phyloP scores from a whole-genome alignment of 2,113 vertebrate species.

The Neoarius graeffei region DNA sequence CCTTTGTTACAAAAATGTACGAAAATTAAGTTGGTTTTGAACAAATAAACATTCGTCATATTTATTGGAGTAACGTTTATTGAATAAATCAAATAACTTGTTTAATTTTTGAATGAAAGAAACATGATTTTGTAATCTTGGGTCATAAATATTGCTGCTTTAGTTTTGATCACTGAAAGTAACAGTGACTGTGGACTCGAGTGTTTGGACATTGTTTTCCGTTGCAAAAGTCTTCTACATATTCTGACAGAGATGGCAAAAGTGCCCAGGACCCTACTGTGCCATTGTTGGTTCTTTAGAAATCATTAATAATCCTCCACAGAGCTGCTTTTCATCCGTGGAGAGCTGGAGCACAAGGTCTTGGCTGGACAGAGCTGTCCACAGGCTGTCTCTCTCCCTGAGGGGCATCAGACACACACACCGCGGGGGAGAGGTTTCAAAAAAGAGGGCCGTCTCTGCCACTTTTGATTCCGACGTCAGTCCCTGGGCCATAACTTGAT shows the following conservation, averaged over 20 bases:
- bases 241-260: slow-evolving; percentile 29
- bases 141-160: background rate
- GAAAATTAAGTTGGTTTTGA: background rate
- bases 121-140: background rate
- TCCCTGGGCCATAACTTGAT: slow-evolving; percentile 42
- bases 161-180: background rate
- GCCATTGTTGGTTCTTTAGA: slow-evolving; percentile 44
- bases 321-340: slow-evolving; percentile 23
- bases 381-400: slow-evolving; percentile 12
- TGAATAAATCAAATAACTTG: background rate
- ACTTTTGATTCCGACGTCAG: slow-evolving; percentile 47
- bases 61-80: background rate
- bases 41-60: background rate
- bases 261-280: slow-evolving; percentile 29
- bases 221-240: background rate
- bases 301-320: slow-evolving; percentile 30
- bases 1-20: too few species aligned
- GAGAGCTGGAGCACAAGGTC: slow-evolving; percentile 36
- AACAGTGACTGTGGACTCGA: background rate
- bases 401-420: slow-evolving; percentile 42
- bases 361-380: slow-evolving; percentile 43
- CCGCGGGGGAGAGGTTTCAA: slow-evolving; percentile 41
- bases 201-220: background rate
- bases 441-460: slow-evolving; percentile 26
- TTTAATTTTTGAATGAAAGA: background rate